phyloP scores from a whole-genome alignment of 2,113 vertebrate genomes.

The Sorex araneus region DNA sequence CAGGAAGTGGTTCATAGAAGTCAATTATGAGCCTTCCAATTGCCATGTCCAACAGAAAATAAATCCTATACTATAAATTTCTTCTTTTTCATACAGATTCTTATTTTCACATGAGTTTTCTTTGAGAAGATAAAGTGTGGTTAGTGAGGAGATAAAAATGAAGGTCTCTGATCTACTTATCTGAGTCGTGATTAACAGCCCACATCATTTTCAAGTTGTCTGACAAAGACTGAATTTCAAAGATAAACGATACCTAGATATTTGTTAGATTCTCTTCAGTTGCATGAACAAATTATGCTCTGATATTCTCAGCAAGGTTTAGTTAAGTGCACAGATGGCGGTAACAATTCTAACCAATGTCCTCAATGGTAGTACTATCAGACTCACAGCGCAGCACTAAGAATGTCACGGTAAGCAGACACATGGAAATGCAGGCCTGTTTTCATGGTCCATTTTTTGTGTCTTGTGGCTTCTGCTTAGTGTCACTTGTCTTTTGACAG shows the following conservation, averaged over 20 bases:
- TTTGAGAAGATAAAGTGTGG: background rate
- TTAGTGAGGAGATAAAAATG: conserved; percentile 3
- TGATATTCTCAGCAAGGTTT: background rate
- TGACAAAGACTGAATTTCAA: conserved; percentile 37
- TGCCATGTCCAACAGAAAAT: background rate
- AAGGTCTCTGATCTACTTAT: background rate
- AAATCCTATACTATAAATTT: background rate
- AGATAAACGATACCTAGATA: background rate
- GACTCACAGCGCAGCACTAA: background rate
- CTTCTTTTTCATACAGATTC: background rate
- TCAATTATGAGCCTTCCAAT: background rate
- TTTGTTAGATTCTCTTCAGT: background rate
- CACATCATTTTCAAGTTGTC: background rate
- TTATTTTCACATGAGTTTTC: background rate
- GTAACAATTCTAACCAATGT: background rate
- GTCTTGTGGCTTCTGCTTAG: background rate
- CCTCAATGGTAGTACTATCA: background rate
- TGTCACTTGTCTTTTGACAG: background rate
- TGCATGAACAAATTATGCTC: conserved; percentile 19
- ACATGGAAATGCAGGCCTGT: background rate
- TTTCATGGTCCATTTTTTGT: background rate
- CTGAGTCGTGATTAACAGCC: background rate
- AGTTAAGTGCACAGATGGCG: background rate
- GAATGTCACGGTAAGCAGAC: background rate
- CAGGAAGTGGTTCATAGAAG: background rate